These are phyloP conservation scores for Menidia beryllina DNA, from an alignment of 2,113 vertebrate genomes.

Conservation along the genomic window DNA sequence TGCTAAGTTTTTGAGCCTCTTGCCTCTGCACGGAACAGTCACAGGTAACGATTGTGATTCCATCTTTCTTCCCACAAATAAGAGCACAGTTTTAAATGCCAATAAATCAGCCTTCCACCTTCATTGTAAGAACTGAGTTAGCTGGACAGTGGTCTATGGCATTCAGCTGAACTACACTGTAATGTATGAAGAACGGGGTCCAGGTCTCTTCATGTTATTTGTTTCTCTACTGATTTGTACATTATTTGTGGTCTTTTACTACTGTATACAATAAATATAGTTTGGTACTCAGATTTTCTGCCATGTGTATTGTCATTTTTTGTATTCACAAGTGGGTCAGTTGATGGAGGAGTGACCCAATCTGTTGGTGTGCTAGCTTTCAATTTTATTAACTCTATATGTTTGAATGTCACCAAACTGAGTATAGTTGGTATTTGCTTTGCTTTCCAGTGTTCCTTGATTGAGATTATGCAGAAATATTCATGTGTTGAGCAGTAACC, in stretches of 20 bases:
- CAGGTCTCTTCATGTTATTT: constrained; percentile 78
- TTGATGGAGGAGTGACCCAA: too few relatives aligned
- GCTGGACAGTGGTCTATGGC: constrained; percentile 12
- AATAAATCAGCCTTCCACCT: constrained; percentile 26
- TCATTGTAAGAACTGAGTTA: constrained; percentile 19
- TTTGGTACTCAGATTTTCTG: constrained; percentile 83
- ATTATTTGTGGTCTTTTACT: constrained; percentile 89
- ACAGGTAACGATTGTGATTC: background rate
- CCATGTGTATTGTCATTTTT: background rate
- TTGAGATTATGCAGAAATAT: background rate
- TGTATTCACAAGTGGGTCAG: background rate
- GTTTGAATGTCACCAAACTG: background rate
- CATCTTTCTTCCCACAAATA: constrained; percentile 33
- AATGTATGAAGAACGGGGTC: constrained; percentile 63
- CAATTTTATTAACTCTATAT: background rate
- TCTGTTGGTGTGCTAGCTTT: background rate
- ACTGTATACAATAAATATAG: constrained; percentile 91
- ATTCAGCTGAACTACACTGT: constrained; percentile 27
- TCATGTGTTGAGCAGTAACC: background rate
- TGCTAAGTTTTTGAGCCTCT: background rate
- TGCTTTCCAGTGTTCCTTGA: background rate
- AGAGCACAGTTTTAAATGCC: constrained; percentile 60
- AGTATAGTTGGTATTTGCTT: background rate
- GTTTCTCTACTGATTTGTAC: constrained; percentile 87
- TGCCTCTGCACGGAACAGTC: constrained; percentile 23